phyloP scores from a whole-genome alignment of 2,113 vertebrate species.

The Nerophis lumbriciformis region DNA sequence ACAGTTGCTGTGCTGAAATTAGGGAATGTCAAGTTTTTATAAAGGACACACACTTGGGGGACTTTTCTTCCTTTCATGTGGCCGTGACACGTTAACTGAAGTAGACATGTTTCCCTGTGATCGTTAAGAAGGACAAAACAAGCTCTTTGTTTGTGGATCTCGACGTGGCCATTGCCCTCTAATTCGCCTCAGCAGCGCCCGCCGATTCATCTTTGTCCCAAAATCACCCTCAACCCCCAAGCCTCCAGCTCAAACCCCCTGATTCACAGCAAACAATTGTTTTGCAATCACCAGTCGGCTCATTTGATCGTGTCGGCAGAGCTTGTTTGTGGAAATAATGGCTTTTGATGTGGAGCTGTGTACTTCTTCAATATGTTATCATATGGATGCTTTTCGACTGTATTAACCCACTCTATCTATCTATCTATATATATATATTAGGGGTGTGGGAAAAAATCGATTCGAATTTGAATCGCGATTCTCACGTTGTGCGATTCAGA shows the following conservation, averaged over 20 bases:
- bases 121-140: constrained; percentile 37
- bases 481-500: too few species aligned
- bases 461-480: too few species aligned
- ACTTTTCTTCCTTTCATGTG: constrained; percentile 25
- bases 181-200: constrained; percentile 25
- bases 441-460: too few species aligned
- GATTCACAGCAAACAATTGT: constrained; percentile 9
- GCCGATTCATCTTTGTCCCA: constrained; percentile 43
- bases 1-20: constrained; percentile 4
- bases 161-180: constrained; percentile 41
- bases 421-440: too few species aligned
- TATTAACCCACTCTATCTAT: too few species aligned
- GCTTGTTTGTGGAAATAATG: constrained; percentile 4
- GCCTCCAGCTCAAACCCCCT: constrained; percentile 27
- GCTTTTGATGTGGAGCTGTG: background rate
- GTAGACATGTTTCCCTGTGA: constrained; percentile 9
- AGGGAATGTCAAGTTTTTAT: background rate
- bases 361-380: too few species aligned
- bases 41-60: background rate
- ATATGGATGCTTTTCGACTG: too few species aligned
- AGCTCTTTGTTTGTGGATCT: constrained; percentile 50
- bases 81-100: constrained; percentile 9
- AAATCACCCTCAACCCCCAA: constrained; percentile 31
- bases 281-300: constrained; percentile 13
- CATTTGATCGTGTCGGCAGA: constrained; percentile 8